phyloP scores from a whole-genome alignment of 2,888 invertebrate species.

The Lymantria dispar region DNA sequence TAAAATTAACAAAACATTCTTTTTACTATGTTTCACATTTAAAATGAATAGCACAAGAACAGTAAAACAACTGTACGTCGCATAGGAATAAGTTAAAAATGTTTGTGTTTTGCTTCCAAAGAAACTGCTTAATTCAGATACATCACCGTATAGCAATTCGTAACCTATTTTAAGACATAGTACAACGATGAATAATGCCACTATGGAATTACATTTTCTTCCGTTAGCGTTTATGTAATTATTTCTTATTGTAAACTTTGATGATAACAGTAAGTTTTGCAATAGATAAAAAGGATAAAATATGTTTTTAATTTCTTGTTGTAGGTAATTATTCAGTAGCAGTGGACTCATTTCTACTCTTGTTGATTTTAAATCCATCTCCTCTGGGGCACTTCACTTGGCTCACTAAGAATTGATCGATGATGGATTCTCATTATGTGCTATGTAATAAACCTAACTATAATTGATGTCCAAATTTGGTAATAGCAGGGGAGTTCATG shows the following conservation, averaged over 20 bases:
- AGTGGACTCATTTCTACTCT: background rate
- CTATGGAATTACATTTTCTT: background rate
- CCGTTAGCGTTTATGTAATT: slow-evolving; percentile 12
- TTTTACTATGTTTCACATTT: slow-evolving; percentile 2
- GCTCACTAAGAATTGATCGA: background rate
- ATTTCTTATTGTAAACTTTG: slow-evolving; percentile 15
- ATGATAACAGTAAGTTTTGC: slow-evolving; percentile 11
- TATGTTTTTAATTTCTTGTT: background rate
- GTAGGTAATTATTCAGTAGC: slow-evolving; percentile 1
- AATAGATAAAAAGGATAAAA: slow-evolving; percentile 3
- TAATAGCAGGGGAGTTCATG: no score
- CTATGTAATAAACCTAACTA: no score
- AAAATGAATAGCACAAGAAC: background rate
- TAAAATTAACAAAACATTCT: slow-evolving; percentile 2
- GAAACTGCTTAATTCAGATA: background rate
- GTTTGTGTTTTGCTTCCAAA: background rate
- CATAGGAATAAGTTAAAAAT: background rate
- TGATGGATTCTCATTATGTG: no score
- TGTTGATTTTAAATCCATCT: background rate
- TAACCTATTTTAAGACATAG: background rate
- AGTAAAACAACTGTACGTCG: background rate
- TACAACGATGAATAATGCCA: background rate
- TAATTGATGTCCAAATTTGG: no score
- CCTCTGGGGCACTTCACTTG: background rate
- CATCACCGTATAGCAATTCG: background rate